Evolutionary conservation across 2,113 vertebrate species (phyloP).

Genomic region (Otolemur garnettii): DNA sequence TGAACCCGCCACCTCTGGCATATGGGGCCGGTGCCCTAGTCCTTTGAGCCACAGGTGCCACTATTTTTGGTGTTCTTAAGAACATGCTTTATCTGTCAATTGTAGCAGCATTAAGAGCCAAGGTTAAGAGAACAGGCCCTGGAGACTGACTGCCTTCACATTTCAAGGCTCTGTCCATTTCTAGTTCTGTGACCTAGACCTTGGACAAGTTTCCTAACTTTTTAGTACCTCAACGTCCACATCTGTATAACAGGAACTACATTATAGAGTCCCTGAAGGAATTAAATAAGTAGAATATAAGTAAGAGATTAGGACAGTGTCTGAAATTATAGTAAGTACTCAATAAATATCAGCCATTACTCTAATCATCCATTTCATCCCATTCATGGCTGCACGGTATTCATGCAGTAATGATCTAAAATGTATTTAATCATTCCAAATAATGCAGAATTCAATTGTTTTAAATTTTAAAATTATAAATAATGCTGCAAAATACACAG

Average conservation of each 20-base stretch:
- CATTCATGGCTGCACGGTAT: background rate
- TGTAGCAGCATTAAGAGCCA: background rate
- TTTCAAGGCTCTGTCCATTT: background rate
- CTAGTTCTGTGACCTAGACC: background rate
- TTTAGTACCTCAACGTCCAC: background rate
- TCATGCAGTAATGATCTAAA: background rate
- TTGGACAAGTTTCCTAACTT: background rate
- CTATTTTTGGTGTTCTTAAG: background rate
- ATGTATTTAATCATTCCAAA: background rate
- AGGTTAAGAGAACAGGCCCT: background rate
- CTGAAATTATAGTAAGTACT: background rate
- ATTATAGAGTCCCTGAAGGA: background rate
- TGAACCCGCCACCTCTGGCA: no score
- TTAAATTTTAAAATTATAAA: background rate
- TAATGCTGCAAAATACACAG: background rate
- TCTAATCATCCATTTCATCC: background rate
- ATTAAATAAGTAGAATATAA: background rate
- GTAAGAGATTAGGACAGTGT: background rate
- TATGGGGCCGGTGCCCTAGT: no score
- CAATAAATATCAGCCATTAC: background rate
- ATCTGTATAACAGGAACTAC: background rate
- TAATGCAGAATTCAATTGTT: background rate
- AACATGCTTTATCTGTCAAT: rapidly evolving
- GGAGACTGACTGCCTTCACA: background rate
- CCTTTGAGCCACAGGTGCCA: no score